phyloP scores from a whole-genome alignment of 2,113 vertebrate genomes.

The Lepisosteus oculatus region DNA sequence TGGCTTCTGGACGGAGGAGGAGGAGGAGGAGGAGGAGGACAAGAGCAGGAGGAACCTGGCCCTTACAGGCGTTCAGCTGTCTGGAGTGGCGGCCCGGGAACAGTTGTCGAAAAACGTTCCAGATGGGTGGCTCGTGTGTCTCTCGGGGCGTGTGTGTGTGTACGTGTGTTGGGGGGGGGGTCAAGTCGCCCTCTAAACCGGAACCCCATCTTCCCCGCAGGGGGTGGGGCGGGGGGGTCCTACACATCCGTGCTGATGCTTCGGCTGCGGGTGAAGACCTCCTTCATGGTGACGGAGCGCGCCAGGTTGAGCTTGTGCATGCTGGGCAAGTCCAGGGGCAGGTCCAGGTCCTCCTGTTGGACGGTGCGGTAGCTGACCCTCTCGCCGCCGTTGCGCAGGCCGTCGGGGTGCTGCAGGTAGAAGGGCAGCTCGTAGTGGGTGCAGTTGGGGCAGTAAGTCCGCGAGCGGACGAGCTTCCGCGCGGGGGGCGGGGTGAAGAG shows the following conservation, averaged over 20 bases:
- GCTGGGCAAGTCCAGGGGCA: conserved; percentile 67
- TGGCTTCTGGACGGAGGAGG: too few species aligned
- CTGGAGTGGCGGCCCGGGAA: background rate
- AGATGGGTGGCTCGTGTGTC: background rate
- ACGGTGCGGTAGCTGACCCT: conserved; percentile 75
- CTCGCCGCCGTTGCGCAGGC: conserved; percentile 79
- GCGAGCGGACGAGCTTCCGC: conserved; percentile 70
- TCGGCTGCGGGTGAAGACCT: conserved; percentile 89
- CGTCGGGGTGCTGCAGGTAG: conserved; percentile 82
- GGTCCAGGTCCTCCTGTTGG: conserved; percentile 81
- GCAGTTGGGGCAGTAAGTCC: conserved; percentile 81
- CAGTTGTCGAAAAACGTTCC: background rate
- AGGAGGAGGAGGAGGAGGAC: background rate
- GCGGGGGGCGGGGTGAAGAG: conserved; percentile 76
- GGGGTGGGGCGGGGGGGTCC: background rate
- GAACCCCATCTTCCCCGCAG: conserved; percentile 1
- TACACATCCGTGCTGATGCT: conserved; percentile 96
- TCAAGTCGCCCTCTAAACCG: background rate
- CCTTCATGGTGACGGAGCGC: conserved; percentile 89
- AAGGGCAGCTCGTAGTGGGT: conserved; percentile 81
- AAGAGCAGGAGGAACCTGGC: background rate
- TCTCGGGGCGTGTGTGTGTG: background rate
- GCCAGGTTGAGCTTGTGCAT: conserved; percentile 85
- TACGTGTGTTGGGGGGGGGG: background rate
- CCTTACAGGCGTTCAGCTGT: too few species aligned